Base-by-base conservation (phyloP, 2,888 invertebrate genomes). In the Lasioglossum figueresi region DNA sequence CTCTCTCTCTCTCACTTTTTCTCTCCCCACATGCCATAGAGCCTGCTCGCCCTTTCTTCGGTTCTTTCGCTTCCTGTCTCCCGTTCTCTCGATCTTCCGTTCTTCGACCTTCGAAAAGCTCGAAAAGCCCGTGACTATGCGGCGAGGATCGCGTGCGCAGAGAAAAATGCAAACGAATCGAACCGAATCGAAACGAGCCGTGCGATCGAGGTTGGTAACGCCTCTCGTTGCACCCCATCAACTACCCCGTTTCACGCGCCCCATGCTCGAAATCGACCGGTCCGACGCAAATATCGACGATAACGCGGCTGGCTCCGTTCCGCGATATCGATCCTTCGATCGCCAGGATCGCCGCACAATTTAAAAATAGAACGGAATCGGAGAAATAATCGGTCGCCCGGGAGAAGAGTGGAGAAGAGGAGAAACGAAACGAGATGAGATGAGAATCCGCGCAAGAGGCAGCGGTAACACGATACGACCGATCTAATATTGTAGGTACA, bases 401-500 rank as follows among this genome's bases (percentile, higher is more conserved):
- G n/a, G 16, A 63, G 63, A 31, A 6, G 63, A 63, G 31, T 14
- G 12, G 59, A 27, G 27, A 8, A n/a, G 59, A 27, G 27, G 59
- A n/a, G 37, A 59, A 63, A 34, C 34, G 82, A 75, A 75, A 75
- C 70, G 48, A 74, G 80, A 80, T 72, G 80, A 80, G 76, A 83
- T 48, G 80, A 63, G 77, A 86, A 80, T 87, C 82, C 70, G 4
- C 70, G 48, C 77, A 3, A 74, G 70, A 68, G 76, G 56, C 75
- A 56, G 68, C 72, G 66, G 88, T 88, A 88, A 88, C 63, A 56
- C 72, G 81, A 86, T 63, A 80, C 72, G 37, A 71, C 70, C 73
- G 80, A 82, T 84, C 84, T 82, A 83, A 81, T 84, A 83, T 80
- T 76, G 73, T 75, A 82, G 80, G 80, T 80, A 77, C 76, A 75